Evolutionary conservation across 2,113 vertebrate species (phyloP).

Genomic region (Lontra canadensis): DNA sequence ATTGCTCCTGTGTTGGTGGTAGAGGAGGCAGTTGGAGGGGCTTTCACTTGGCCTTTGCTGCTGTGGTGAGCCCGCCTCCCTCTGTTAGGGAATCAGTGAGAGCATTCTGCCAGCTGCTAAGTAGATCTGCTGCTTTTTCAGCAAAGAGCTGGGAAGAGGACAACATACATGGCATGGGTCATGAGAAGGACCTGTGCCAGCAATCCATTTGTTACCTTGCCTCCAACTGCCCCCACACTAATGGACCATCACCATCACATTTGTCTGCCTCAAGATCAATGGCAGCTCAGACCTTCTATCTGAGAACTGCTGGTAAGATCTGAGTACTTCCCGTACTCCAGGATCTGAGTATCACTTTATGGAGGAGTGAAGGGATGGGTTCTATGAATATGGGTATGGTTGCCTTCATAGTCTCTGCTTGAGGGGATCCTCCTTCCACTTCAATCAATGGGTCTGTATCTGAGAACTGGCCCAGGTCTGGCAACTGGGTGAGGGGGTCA

Average conservation of each 20-base stretch:
- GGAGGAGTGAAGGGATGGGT: not conserved
- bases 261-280: not conserved
- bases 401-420: not conserved
- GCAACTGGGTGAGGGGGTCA: not conserved
- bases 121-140: not conserved
- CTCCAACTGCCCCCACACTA: not conserved
- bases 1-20: not conserved
- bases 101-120: not conserved
- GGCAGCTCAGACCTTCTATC: not conserved
- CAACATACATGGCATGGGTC: not conserved
- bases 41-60: not conserved
- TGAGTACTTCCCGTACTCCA: not conserved
- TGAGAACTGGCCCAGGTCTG: not conserved
- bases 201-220: not conserved
- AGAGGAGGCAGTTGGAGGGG: not conserved
- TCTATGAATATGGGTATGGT: not conserved
- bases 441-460: not conserved
- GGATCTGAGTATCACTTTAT: not conserved
- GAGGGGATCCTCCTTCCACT: not conserved
- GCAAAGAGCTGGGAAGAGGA: not conserved
- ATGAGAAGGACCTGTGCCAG: not conserved
- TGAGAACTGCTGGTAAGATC: not conserved
- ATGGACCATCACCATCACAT: not conserved
- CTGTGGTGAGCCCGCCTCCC: not conserved
- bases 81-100: not conserved